These are phyloP conservation scores for Alfaro cultratus DNA, from an alignment of 2,797 vertebrate genomes.

Conservation along the genomic window DNA sequence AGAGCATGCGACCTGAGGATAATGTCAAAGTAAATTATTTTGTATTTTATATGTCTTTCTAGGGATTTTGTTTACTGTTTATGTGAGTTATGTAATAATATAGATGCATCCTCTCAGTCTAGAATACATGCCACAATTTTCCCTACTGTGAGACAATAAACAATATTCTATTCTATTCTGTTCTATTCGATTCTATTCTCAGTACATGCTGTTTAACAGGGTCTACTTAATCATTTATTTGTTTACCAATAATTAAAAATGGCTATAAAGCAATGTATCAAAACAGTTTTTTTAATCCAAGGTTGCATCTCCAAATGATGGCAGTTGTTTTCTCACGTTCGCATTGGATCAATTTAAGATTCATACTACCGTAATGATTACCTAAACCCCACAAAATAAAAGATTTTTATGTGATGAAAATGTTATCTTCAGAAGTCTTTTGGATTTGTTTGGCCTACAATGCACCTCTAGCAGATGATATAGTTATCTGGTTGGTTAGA, in stretches of 20 bases:
- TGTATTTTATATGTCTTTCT: neutral
- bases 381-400: neutral
- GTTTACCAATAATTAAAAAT: neutral
- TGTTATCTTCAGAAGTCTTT: neutral
- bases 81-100: neutral
- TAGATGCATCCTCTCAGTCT: neutral
- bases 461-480: neutral
- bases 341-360: neutral
- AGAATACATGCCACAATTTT: neutral
- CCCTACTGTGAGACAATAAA: too few relatives aligned
- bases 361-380: neutral
- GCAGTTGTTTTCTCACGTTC: neutral
- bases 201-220: neutral
- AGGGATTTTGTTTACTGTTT: neutral
- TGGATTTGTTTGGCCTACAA: neutral
- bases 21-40: slow-evolving; percentile 12
- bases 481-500: neutral
- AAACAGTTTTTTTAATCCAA: neutral
- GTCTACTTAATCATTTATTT: neutral
- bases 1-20: slow-evolving; percentile 6
- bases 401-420: neutral
- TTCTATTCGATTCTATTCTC: neutral
- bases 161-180: too few relatives aligned
- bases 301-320: neutral
- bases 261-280: neutral